Evolutionary conservation across 2,113 vertebrate genomes (phyloP), one percentile per base, ranked within the genome.

Genomic region (Illadopsis cleaveri): DNA sequence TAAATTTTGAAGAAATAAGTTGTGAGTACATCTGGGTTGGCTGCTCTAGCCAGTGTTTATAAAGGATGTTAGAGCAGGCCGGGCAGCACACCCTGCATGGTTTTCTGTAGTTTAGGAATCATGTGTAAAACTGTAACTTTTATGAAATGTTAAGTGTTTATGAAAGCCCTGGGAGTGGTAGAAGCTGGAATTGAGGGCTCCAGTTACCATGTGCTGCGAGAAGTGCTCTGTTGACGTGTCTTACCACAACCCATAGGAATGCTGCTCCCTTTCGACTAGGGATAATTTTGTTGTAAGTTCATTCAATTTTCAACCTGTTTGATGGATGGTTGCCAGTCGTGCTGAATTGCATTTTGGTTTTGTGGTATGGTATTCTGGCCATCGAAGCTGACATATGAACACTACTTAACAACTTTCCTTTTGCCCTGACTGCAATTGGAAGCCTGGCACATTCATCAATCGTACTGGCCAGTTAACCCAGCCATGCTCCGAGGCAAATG

Each of bases 111-210:
- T 94, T 96, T 87, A 85, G 89, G 93, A 96, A 96, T 97, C 92
- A 95, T 12, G 75, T 97, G 97, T 95, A 95, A 97, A 98, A 97
- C 93, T 95, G 94, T 90, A 97, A 97, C 97, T 97, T 97, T 94
- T 96, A 96, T 97, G 96, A 98, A 98, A 98, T 71, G 90, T 81
- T 71, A 96, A 97, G 97, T 97, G 97, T 98, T 98, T 98, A 98
- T 97, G 98, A 97, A 98, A 94, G 96, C 97, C 64, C 40, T 42
- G 97, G 97, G 97, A 98, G 89, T 6, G 76, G 62, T 83, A 91
- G 80, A 89, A 72, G 60, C 80, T 82, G 92, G 54, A 76, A 80
- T 17, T 28, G 61, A 91, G 81, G 85, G 86, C 71, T 77, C 54
- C n/a, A 30, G 70, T 94, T 91, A 82, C 94, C 3, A 21, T 64